These are phyloP conservation scores for Campylomormyrus numenius DNA, from an alignment of 2,113 vertebrate species.

Conservation along the genomic window DNA sequence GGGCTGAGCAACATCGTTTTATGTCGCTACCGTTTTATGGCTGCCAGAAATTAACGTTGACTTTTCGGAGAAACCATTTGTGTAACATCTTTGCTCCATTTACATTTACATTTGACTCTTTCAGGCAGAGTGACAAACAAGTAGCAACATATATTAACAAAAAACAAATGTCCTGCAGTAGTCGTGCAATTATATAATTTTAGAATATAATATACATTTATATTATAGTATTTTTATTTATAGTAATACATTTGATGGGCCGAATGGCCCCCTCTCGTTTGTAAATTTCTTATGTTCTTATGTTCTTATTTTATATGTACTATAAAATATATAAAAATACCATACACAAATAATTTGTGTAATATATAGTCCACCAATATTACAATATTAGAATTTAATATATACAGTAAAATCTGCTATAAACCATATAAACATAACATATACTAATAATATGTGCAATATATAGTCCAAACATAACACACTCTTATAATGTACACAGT, in stretches of 20 bases:
- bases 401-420: not conserved
- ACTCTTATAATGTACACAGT: not conserved
- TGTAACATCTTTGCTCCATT: not conserved
- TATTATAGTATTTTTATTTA: too few relatives aligned
- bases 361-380: not conserved
- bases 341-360: not conserved
- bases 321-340: not conserved
- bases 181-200: not conserved
- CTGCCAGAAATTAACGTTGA: not conserved
- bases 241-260: not conserved
- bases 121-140: not conserved
- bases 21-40: not conserved
- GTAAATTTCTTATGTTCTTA: too few relatives aligned
- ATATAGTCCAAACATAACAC: not conserved
- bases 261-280: too few relatives aligned
- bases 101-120: not conserved
- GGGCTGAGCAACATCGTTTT: not conserved
- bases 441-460: not conserved
- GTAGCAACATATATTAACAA: not conserved
- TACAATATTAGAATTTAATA: not conserved
- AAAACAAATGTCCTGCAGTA: not conserved
- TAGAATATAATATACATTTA: not conserved
- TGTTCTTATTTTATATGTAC: not conserved
- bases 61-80: not conserved
- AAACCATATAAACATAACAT: not conserved